Evolutionary conservation across 2,888 invertebrate genomes (phyloP), one percentile per base, ranked within the genome.

Genomic region (Caenorhabditis imperialis): DNA sequence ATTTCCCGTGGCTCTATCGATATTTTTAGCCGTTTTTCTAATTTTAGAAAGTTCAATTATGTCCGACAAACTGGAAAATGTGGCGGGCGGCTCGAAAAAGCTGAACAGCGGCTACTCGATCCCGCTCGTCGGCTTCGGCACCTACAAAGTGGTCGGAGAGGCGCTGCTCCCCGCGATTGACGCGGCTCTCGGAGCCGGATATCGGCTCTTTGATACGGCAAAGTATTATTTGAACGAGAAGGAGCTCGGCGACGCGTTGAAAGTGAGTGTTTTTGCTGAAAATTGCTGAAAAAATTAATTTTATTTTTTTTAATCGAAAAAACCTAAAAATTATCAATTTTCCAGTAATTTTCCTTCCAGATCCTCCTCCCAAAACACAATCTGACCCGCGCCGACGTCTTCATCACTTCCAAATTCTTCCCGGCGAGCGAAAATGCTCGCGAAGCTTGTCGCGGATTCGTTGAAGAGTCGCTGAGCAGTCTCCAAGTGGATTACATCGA

Each of bases 211-310:
- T 74, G 94, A 94, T 89, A 94, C 93, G 23, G 94, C 94, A 10
- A 91, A 92, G 45, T 92, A 92, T 1, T 94, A 94, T 88, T 90
- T 90, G 35, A 94, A 94, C 88, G 94, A 94, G 89, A 88, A 88
- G 51, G 91, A 92, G 61, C 91, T 94, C 75, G 92, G 92, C 14
- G 88, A 89, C 25, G 92, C 87, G 6, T 89, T 94, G 22, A 90
- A 91, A 72, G 86, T 86, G n/a, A n/a, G n/a, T n/a, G n/a, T n/a
- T n/a, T n/a, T n/a, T n/a, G n/a, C n/a, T n/a, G 20, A 20, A 22
- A 38, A 35, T 30, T 16, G 30, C 6, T 12, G 10, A 30, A 44
- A 20, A 25, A n/a, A 4, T 6, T 27, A 22, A 22, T 25, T 7
- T 23, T 37, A 27, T 30, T 14, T 35, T 37, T 22, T 37, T 40